Evolutionary conservation across 2,888 invertebrate genomes (phyloP).

Genomic region (Andrena marginata): DNA sequence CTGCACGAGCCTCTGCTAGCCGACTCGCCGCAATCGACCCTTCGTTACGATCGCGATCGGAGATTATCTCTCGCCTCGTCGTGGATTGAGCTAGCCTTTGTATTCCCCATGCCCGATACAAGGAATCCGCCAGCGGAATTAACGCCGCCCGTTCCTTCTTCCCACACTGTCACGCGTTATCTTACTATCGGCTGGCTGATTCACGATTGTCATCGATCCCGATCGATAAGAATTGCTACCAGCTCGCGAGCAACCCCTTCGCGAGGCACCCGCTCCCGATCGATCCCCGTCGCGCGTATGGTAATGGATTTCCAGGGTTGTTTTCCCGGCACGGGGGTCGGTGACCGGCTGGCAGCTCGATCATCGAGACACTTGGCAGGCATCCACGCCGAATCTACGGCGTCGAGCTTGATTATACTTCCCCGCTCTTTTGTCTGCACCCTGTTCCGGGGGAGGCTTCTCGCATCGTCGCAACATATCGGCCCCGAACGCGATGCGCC

Average conservation of each 20-base stretch:
- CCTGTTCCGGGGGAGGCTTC: slow-evolving; percentile 2
- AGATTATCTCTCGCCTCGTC: slow-evolving; percentile 30
- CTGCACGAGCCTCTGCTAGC: slow-evolving; percentile 45
- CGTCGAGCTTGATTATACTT: slow-evolving; percentile 30
- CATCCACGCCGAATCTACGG: slow-evolving; percentile 40
- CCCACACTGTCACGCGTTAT: not conserved
- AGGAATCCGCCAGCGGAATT: not conserved
- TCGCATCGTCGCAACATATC: not conserved
- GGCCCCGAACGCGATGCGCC: slow-evolving; percentile 7
- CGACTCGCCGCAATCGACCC: slow-evolving; percentile 31
- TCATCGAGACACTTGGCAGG: slow-evolving; percentile 57
- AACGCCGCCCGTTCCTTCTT: not conserved
- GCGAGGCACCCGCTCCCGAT: not conserved
- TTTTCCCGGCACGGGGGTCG: slow-evolving; percentile 46
- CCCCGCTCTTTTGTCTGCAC: not conserved
- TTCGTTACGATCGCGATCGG: slow-evolving; percentile 42
- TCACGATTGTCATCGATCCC: not conserved
- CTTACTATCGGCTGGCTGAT: no score
- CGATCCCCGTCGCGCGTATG: not conserved
- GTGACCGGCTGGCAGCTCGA: slow-evolving; percentile 45
- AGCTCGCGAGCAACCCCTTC: not conserved
- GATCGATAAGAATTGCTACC: not conserved
- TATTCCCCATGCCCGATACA: not conserved
- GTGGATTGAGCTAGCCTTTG: not conserved
- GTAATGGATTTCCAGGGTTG: slow-evolving; percentile 21